These are phyloP conservation scores for Campylomormyrus tamandua DNA, from an alignment of 2,113 vertebrate genomes.

Conservation along the genomic window DNA sequence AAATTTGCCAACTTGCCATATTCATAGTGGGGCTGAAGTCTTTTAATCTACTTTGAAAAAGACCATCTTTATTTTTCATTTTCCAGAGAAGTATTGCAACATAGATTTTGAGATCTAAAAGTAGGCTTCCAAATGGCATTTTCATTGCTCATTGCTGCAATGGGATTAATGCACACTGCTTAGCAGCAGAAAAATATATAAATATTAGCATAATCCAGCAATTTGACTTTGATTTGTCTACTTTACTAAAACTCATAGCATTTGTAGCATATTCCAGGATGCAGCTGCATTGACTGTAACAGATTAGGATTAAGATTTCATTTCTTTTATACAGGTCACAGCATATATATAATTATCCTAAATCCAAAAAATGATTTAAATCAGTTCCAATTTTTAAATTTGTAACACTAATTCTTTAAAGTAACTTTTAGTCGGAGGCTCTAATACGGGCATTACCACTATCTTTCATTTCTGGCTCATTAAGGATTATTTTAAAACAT, in stretches of 20 bases:
- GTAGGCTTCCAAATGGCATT: not conserved
- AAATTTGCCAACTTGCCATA: constrained; percentile 2
- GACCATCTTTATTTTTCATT: not conserved
- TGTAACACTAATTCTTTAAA: constrained; percentile 43
- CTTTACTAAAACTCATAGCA: constrained; percentile 46
- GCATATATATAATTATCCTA: constrained; percentile 66
- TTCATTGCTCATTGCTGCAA: not conserved
- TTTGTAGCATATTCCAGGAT: constrained; percentile 46
- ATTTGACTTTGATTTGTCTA: constrained; percentile 30
- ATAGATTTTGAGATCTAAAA: not conserved
- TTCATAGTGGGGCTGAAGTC: not conserved
- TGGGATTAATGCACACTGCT: not conserved
- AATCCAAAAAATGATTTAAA: constrained; percentile 60
- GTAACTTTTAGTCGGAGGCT: constrained; percentile 37
- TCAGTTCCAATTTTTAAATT: constrained; percentile 53
- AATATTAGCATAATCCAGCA: constrained; percentile 39
- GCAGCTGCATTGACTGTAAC: constrained; percentile 66
- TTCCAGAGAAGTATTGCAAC: not conserved
- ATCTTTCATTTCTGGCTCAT: constrained; percentile 42
- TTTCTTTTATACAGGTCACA: constrained; percentile 61
- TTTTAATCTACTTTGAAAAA: not conserved
- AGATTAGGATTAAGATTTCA: constrained; percentile 69
- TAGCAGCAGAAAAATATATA: not conserved
- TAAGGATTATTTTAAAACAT: constrained; percentile 48
- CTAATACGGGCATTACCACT: constrained; percentile 40